Percentiles rank a stretch among this genome's conserved stretches.
Conservation (phyloP, 2,888 invertebrate genomes). For the Hirudinaria manillensis region DNA sequence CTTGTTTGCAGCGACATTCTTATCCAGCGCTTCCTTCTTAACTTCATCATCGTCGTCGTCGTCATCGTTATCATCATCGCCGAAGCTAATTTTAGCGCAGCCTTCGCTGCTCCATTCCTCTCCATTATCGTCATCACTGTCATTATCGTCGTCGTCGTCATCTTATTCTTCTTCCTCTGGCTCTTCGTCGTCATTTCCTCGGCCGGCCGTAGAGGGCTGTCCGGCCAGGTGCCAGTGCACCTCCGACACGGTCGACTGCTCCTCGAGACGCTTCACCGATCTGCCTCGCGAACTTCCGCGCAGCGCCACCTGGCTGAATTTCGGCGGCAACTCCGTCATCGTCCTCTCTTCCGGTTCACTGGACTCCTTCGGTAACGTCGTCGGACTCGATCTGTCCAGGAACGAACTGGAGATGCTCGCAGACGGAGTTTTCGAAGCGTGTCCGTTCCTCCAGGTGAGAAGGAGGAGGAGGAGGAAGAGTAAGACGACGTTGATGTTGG, state of each 20-base stretch:
- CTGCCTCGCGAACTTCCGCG: constrained; percentile 13
- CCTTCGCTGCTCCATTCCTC: constrained; percentile 12
- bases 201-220: neutral
- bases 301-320: constrained; percentile 2
- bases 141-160: constrained; percentile 21
- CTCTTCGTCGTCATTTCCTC: neutral
- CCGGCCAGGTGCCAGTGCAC: neutral
- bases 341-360: constrained; percentile 26
- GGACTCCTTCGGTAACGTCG: constrained; percentile 26
- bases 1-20: constrained; percentile 35
- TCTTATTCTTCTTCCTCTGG: neutral
- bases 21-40: constrained; percentile 41
- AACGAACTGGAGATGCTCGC: constrained; percentile 34
- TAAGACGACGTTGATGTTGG: neutral
- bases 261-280: constrained; percentile 9
- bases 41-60: constrained; percentile 48
- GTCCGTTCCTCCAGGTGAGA: constrained; percentile 20
- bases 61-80: constrained; percentile 1
- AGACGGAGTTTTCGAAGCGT: constrained; percentile 34
- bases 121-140: constrained; percentile 27
- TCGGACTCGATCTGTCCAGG: constrained; percentile 31
- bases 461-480: neutral
- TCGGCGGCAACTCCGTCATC: constrained; percentile 28
- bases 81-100: neutral
- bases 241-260: constrained; percentile 21